Evolutionary conservation across 2,888 invertebrate genomes (phyloP), one percentile per base, ranked within the genome.

Genomic region (Scotopteryx bipunctaria): DNA sequence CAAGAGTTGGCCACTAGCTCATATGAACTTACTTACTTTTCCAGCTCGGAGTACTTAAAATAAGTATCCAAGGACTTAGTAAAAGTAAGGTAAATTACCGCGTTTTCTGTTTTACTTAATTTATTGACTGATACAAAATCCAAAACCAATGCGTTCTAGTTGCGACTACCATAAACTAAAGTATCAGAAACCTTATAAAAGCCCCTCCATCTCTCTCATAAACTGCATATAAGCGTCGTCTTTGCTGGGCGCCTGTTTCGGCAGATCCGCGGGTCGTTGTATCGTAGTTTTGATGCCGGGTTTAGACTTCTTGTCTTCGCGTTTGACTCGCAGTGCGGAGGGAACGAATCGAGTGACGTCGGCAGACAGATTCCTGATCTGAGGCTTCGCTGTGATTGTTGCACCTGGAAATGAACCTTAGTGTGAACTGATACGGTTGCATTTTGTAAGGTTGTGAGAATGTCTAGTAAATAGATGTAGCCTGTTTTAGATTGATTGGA

Each of bases 171-270:
- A n/a, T n/a, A n/a, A n/a, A n/a, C n/a, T n/a, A n/a, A n/a, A n/a
- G n/a, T n/a, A n/a, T n/a, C n/a, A n/a, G n/a, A 43, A 46, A 47
- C 29, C 55, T 61, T 93, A 98, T 77, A 99, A 91, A 17, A 99
- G 89, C 40, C 96, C 97, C 76, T 98, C 95, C 97, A 99, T 98
- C 91, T 99, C 99, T 79, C 95, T 95, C 98, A 99, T 99, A 79
- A 99, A 99, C 81, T 98, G 97, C 91, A 98, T 95, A 73, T 99
- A 99, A 6, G 99, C 99, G 77, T 99, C 99, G 77, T 99, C 99
- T 80, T 99, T 99, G 50, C 96, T 98, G 0, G 92, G 93, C 2
- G 75, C 79, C 55, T 87, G 91, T 50, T 91, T 90, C 1, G 87
- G 86, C 9, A 84, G 63, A 31, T 91, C 92, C 1, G 91, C 86